Base-by-base conservation (phyloP, 2,113 vertebrate genomes). In the Centrocercus urophasianus region DNA sequence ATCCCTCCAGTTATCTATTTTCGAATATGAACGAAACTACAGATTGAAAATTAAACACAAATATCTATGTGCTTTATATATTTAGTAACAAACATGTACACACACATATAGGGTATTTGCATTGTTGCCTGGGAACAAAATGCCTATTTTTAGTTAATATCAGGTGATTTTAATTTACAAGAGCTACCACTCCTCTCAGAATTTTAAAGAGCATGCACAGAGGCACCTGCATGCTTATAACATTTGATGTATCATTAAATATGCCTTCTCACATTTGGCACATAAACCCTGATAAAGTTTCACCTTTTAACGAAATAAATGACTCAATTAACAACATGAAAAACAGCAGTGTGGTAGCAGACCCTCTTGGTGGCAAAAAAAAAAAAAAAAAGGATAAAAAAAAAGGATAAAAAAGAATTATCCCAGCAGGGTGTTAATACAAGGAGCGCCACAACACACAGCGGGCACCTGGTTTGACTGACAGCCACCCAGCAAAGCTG, bases 261-360 rank as follows among this genome's bases (percentile, higher is more conserved):
- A 97, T 95, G 97, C 96, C 97, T 98, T 96, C 97, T 96, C 96
- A 91, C 97, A 97, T 97, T 98, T 97, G 97, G 97, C 97, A 95
- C 75, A 64, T 61, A 95, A 96, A 96, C 96, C 96, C 97, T 93
- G 98, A 97, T 98, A 97, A 97, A 98, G 98, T 97, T 97, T 98
- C 97, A 98, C 98, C 97, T 98, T 98, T 98, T 98, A 98, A 98
- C 76, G 72, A 98, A 98, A 98, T 98, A 98, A 99, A 98, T 98
- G 98, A 98, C 98, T 98, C 98, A 98, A 98, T 98, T 98, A 98
- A 98, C 97, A 98, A 98, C 98, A 98, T 97, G 97, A 98, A 98
- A 98, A 98, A 96, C 97, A 97, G 98, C 98, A 95, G 93, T 96
- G 96, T 85, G 95, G 97, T 97, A 97, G 98, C 98, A 97, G 96